These are phyloP conservation scores for Acleris cristana DNA, from an alignment of 2,888 invertebrate genomes.

Conservation along the genomic window DNA sequence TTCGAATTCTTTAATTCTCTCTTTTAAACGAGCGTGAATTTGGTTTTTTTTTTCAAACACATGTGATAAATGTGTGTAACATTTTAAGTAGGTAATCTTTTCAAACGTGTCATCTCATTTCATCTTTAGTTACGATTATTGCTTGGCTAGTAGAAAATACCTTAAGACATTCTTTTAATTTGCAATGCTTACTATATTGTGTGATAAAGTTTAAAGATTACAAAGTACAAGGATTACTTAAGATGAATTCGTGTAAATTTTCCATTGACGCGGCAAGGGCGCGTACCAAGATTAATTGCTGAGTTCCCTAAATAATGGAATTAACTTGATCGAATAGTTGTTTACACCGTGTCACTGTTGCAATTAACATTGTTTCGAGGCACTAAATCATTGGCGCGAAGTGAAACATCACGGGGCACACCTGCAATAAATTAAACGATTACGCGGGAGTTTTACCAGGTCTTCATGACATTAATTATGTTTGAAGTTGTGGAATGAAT, in stretches of 20 bases:
- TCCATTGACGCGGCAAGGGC: slow-evolving; percentile 45
- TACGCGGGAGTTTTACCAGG: slow-evolving; percentile 68
- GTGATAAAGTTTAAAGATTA: too few relatives aligned
- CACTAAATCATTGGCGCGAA: slow-evolving; percentile 81
- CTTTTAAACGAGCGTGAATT: background rate
- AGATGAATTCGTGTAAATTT: slow-evolving; percentile 20
- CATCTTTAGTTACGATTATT: too few relatives aligned
- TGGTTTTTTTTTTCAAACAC: background rate
- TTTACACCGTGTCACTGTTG: slow-evolving; percentile 82
- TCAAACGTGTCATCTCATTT: too few relatives aligned
- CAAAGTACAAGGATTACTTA: background rate
- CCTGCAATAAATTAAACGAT: slow-evolving; percentile 83
- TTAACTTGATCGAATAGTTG: slow-evolving; percentile 84
- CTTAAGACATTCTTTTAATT: too few relatives aligned
- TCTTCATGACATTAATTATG: slow-evolving; percentile 77
- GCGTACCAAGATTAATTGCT: slow-evolving; percentile 76
- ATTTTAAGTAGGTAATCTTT: too few relatives aligned
- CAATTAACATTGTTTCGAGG: slow-evolving; percentile 83
- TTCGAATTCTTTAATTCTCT: too few relatives aligned
- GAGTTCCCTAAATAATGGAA: slow-evolving; percentile 71
- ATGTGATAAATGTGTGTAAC: too few relatives aligned
- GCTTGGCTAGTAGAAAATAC: too few relatives aligned
- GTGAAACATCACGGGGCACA: slow-evolving; percentile 82
- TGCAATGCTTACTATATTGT: too few relatives aligned
- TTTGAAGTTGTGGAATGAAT: slow-evolving; percentile 43